These are phyloP conservation scores for Ceratina australensis DNA, from an alignment of 1,140 invertebrate species.

Conservation along the genomic window DNA sequence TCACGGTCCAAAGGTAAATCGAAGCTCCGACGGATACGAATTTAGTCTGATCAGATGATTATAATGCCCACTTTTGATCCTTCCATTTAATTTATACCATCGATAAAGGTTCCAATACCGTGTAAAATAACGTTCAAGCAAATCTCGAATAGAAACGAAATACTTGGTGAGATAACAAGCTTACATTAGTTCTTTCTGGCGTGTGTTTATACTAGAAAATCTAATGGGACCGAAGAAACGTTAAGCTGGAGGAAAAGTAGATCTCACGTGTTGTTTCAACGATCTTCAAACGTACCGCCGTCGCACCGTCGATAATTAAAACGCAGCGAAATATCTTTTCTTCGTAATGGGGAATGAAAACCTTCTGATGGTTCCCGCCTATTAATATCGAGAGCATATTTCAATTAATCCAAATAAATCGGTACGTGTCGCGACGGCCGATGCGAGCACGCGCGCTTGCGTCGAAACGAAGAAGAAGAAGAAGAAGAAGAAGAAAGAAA, in stretches of 20 bases:
- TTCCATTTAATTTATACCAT: no score
- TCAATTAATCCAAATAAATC: conserved; percentile 71
- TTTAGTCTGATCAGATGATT: no score
- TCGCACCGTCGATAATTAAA: conserved; percentile 9
- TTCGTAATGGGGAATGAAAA: not conserved
- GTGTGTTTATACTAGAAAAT: no score
- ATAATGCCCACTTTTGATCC: no score
- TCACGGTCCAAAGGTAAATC: not conserved
- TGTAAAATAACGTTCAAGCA: no score
- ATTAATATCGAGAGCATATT: conserved; percentile 65
- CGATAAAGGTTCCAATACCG: no score
- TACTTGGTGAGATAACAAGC: no score
- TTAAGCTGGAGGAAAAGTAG: not conserved
- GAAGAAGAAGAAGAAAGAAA: conserved; percentile 32
- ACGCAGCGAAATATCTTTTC: not conserved
- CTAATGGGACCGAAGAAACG: not conserved
- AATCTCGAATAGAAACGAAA: no score
- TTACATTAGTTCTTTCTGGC: no score
- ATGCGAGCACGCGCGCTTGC: conserved; percentile 34
- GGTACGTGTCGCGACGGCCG: conserved; percentile 39
- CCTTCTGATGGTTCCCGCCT: conserved; percentile 31
- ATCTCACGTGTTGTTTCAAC: not conserved
- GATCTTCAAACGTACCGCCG: not conserved
- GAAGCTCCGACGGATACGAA: no score
- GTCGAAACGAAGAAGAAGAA: conserved; percentile 21